Percentiles rank a stretch among this genome's conserved stretches.
Evolutionary conservation across 2,888 invertebrate species (phyloP).

Genomic region (Cecidostiba fungosa): DNA sequence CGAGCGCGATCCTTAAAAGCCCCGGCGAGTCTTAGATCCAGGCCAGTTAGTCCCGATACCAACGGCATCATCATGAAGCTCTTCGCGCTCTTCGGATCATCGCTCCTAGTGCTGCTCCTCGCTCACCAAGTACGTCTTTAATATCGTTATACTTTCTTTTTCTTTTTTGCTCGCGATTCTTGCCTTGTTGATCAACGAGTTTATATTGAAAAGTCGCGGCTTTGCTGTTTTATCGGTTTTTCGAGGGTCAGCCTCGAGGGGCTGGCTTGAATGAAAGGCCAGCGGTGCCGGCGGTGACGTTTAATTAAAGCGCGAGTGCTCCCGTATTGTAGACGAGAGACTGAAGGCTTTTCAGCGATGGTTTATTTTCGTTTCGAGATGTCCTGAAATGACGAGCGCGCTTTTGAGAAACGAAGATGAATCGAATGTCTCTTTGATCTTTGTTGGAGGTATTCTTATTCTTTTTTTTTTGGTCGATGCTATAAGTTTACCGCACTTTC

Average conservation of each 20-base stretch:
- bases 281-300: not conserved
- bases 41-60: not conserved
- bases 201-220: not conserved
- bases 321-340: not conserved
- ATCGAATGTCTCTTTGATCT: too few relatives aligned
- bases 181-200: not conserved
- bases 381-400: not conserved
- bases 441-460: too few relatives aligned
- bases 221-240: slow-evolving; percentile 3
- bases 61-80: not conserved
- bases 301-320: not conserved
- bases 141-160: not conserved
- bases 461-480: too few relatives aligned
- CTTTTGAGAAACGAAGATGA: not conserved
- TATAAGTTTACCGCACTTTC: too few relatives aligned
- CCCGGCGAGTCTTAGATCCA: not conserved
- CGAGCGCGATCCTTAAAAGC: slow-evolving; percentile 3
- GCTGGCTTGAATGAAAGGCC: not conserved
- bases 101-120: slow-evolving; percentile 14
- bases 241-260: not conserved
- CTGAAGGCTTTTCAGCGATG: not conserved
- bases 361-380: not conserved
- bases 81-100: not conserved
- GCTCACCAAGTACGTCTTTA: slow-evolving; percentile 10
- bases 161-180: not conserved